Evolutionary conservation across 2,113 vertebrate genomes (phyloP).

Genomic region (Henicopernis longicauda): DNA sequence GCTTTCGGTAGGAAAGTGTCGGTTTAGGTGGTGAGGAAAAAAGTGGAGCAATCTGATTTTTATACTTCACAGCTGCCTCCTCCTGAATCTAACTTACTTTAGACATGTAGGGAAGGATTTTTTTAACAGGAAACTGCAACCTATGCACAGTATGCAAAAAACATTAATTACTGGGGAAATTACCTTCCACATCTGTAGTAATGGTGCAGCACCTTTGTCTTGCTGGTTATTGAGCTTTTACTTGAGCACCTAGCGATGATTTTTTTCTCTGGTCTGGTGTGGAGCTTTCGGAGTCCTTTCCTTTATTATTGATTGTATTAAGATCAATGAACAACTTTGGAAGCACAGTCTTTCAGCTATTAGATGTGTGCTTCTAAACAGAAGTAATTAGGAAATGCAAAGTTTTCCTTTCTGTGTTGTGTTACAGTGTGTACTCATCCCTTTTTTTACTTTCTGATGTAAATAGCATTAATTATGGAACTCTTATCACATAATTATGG

Average conservation of each 20-base stretch:
- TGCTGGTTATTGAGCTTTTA: not conserved
- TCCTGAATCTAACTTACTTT: not conserved
- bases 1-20: not conserved
- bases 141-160: not conserved
- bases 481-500: not conserved
- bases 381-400: constrained; percentile 51
- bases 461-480: constrained; percentile 62
- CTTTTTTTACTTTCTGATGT: constrained; percentile 59
- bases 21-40: not conserved
- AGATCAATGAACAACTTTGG: not conserved
- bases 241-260: not conserved
- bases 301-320: not conserved
- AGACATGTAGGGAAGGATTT: not conserved
- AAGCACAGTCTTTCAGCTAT: not conserved
- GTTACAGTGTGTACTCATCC: constrained; percentile 13
- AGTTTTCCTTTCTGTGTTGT: constrained; percentile 13
- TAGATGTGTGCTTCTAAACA: not conserved
- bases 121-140: not conserved
- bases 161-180: not conserved
- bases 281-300: not conserved
- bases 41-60: not conserved
- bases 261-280: not conserved
- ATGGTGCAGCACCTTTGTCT: not conserved
- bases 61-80: not conserved
- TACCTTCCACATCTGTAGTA: not conserved